Base-by-base conservation (phyloP, 1,140 invertebrate species). In the Antheraea pernyi region DNA sequence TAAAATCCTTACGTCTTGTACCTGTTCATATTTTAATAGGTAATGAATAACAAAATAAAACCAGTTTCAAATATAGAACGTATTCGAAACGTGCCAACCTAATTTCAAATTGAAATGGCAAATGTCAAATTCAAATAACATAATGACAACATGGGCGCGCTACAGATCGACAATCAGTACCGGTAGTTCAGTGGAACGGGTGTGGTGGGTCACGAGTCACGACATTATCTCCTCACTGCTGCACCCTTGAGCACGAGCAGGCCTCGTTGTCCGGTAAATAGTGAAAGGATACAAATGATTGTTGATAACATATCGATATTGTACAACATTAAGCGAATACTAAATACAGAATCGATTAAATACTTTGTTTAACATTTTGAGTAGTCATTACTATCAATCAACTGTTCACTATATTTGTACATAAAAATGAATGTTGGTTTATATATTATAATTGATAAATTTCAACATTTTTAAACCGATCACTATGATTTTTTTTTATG, bases 101-200 rank as follows among this genome's bases (percentile, higher is more conserved):
- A 53, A 53, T 53, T 53, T 53, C 11, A 16, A 37, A 63, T n/a
- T 63, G 19, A 63, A 53, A 53, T n/a, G 22, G 30, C 22, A 37
- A 63, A 37, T 37, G 61, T 63, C 61, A 36, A 37, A 72, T 69
- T 53, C 46, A n/a, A 53, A 13, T 53, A n/a, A 53, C 16, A 53
- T 9, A 62, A 69, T 70, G 69, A 70, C 68, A 67, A 65, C 64
- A 62, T 46, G 59, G 11, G 61, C 61, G 37, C 61, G 61, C 19
- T 16, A 61, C 36, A 68, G 72, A 74, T 72, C 67, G 69, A 30
- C 73, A 58, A 74, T 74, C 69, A 67, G 53, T 30, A 61, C 73
- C 72, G 72, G 69, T 70, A 70, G 69, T 74, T 69, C 59, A 48
- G 36, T 62, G 70, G 64, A 70, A 36, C 64, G 72, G 72, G 72